Conservation (phyloP, 2,797 vertebrate genomes). For the Simalia tracyae region DNA sequence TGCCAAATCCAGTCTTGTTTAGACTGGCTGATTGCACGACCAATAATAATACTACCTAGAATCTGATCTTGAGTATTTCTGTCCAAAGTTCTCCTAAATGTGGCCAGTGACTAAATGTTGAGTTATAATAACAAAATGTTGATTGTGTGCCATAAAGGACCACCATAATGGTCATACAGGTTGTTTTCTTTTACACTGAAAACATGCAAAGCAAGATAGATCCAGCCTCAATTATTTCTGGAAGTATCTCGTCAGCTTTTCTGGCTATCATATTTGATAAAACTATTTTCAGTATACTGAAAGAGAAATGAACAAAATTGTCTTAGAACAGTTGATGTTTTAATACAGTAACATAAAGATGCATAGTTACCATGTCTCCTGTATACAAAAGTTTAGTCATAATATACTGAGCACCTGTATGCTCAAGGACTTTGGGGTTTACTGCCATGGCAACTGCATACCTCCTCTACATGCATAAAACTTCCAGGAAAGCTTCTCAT, state of each 20-base stretch:
- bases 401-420: neutral
- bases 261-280: neutral
- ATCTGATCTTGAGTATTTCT: neutral
- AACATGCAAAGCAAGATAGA: neutral
- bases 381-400: neutral
- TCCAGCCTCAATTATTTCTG: neutral
- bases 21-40: neutral
- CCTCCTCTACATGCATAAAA: neutral
- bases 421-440: neutral
- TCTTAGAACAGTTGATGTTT: neutral
- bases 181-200: neutral
- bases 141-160: neutral
- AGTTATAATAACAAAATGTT: neutral
- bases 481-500: neutral
- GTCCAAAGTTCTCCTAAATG: neutral
- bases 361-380: neutral
- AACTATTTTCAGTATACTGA: neutral
- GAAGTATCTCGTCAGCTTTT: neutral
- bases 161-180: neutral
- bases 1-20: too few species aligned
- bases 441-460: neutral
- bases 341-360: neutral
- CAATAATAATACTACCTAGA: neutral
- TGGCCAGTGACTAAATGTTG: neutral
- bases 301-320: neutral